phyloP scores from a whole-genome alignment of 2,797 vertebrate genomes.

The Avahi laniger region DNA sequence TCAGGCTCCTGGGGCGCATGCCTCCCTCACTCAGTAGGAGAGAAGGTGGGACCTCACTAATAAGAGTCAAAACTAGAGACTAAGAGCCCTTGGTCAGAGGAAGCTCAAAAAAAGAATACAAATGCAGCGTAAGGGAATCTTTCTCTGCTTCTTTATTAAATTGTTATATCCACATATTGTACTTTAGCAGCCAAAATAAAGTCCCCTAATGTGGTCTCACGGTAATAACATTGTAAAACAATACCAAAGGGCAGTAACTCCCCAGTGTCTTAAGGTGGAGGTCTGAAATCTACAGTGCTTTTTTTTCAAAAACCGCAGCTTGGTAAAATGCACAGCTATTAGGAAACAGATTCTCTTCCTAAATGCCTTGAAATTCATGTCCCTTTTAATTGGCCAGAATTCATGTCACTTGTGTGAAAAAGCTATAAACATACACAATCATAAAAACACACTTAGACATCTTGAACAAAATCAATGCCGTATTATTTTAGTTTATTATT shows the following conservation, averaged over 20 bases:
- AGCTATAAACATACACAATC: slow-evolving; percentile 86
- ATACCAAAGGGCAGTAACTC: not conserved
- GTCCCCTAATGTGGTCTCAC: not conserved
- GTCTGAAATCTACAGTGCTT: slow-evolving; percentile 62
- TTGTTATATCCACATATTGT: not conserved
- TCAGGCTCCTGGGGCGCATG: not conserved
- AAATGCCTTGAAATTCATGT: slow-evolving; percentile 81
- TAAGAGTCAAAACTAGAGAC: not conserved
- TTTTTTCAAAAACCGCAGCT: slow-evolving; percentile 53
- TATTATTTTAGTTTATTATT: slow-evolving; percentile 89
- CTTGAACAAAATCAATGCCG: slow-evolving; percentile 86
- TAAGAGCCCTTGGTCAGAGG: not conserved
- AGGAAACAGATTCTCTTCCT: slow-evolving; percentile 80
- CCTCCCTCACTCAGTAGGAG: not conserved
- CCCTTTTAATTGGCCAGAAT: slow-evolving; percentile 86
- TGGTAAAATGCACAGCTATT: slow-evolving; percentile 71
- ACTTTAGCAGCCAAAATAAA: slow-evolving; percentile 38
- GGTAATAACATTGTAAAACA: slow-evolving; percentile 20
- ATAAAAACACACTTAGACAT: slow-evolving; percentile 87
- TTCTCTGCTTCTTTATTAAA: slow-evolving; percentile 7
- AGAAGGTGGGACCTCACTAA: not conserved
- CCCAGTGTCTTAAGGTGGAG: not conserved
- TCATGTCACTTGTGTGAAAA: slow-evolving; percentile 84
- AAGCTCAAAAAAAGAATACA: not conserved
- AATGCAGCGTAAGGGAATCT: not conserved